Evolutionary conservation across 1,140 invertebrate genomes (phyloP).

Genomic region (Himalopsyche phryganea): DNA sequence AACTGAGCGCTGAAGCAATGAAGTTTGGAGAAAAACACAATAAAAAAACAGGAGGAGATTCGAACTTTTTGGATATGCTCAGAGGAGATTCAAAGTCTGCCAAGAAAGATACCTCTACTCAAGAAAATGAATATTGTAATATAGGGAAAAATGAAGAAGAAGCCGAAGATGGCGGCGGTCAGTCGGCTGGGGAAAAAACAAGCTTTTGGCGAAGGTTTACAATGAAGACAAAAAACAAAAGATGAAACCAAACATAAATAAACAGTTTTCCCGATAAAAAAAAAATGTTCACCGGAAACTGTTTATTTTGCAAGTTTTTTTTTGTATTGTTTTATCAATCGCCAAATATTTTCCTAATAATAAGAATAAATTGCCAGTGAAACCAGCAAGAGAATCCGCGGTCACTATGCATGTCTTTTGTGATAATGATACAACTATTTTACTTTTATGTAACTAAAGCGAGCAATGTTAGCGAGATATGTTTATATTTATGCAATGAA

Average conservation of each 20-base stretch:
- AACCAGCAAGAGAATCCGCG: no score
- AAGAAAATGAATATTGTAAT: conserved; percentile 46
- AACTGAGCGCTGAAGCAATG: conserved; percentile 63
- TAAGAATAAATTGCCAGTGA: neutral
- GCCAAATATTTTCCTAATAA: conserved; percentile 19
- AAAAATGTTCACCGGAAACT: neutral
- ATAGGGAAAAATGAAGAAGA: conserved; percentile 46
- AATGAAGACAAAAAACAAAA: conserved; percentile 67
- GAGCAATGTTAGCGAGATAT: no score
- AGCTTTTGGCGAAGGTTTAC: conserved; percentile 72
- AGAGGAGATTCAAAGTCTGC: conserved; percentile 55
- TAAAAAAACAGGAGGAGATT: conserved; percentile 56
- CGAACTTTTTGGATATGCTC: conserved; percentile 68
- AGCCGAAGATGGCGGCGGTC: conserved; percentile 39
- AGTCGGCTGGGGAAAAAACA: conserved; percentile 56
- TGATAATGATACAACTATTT: no score
- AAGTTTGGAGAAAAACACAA: conserved; percentile 64
- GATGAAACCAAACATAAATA: conserved; percentile 46
- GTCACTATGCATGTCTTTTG: no score
- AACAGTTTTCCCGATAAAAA: neutral
- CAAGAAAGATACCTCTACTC: conserved; percentile 57
- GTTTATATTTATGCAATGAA: no score
- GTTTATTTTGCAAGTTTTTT: neutral
- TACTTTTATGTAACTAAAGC: no score
- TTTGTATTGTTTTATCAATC: neutral